phyloP scores from a whole-genome alignment of 23 tunicate species.

The Ciona savignyi region DNA sequence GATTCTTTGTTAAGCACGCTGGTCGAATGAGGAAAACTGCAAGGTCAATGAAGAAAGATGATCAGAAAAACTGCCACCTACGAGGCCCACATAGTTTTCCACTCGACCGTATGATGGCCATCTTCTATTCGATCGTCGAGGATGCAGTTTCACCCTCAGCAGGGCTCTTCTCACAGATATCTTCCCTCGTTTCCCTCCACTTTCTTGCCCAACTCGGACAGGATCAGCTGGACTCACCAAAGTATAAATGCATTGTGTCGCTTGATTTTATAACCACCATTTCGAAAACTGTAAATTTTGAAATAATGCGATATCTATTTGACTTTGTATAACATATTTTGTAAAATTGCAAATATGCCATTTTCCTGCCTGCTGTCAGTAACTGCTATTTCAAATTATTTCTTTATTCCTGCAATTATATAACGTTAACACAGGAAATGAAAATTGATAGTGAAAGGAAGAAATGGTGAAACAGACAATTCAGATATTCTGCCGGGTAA shows the following conservation, averaged over 20 bases:
- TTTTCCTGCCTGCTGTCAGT: no score
- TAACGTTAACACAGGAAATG: no score
- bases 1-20: slow-evolving; percentile 67
- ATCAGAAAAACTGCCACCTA: slow-evolving; percentile 44
- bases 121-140: slow-evolving; percentile 88
- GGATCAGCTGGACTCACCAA: slow-evolving; percentile 70
- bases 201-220: slow-evolving; percentile 46
- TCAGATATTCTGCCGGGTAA: slow-evolving; percentile 87
- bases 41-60: slow-evolving; percentile 36
- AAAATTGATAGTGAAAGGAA: neutral
- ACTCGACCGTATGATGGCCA: slow-evolving; percentile 92
- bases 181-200: slow-evolving; percentile 59
- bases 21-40: slow-evolving; percentile 63
- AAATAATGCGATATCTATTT: slow-evolving; percentile 53
- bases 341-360: no score
- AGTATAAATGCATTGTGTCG: slow-evolving; percentile 79
- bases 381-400: no score
- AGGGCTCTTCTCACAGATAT: slow-evolving; percentile 65
- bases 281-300: slow-evolving; percentile 74
- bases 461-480: slow-evolving; percentile 88
- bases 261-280: slow-evolving; percentile 38
- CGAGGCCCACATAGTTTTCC: slow-evolving; percentile 77
- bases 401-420: no score
- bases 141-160: slow-evolving; percentile 57
- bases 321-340: slow-evolving; percentile 67